Conservation (phyloP, 2,113 vertebrate genomes). For the Harpagus bidentatus region DNA sequence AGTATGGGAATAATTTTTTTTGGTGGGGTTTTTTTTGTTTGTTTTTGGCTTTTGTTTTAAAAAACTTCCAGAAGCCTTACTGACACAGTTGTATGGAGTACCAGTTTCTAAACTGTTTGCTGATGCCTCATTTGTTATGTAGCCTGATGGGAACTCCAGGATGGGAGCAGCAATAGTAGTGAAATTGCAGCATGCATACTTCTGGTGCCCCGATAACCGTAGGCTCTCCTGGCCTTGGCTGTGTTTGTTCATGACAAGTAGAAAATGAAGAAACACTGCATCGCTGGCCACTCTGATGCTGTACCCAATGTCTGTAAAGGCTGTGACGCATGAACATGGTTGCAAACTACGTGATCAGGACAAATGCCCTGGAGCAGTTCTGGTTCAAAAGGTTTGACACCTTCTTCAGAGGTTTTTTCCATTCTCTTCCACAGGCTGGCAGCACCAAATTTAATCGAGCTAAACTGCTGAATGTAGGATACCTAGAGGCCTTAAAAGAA, state of each 20-base stretch:
- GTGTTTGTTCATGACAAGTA: not conserved
- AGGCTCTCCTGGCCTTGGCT: not conserved
- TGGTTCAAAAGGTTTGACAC: not conserved
- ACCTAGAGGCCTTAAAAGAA: slow-evolving; percentile 92
- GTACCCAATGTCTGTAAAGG: not conserved
- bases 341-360: rapidly evolving
- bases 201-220: not conserved
- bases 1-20: not conserved
- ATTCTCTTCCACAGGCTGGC: slow-evolving; percentile 77
- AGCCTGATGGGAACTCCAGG: not conserved
- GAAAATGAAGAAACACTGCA: not conserved
- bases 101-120: not conserved
- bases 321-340: rapidly evolving
- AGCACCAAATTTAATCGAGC: slow-evolving; percentile 90
- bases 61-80: not conserved
- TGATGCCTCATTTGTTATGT: not conserved
- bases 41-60: not conserved
- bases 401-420: not conserved
- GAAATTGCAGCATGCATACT: not conserved
- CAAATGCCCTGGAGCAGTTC: not conserved
- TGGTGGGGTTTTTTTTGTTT: not conserved
- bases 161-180: not conserved
- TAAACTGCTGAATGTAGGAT: slow-evolving; percentile 93
- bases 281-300: rapidly evolving
- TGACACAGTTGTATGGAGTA: not conserved